Conservation (phyloP, 2,888 invertebrate genomes). For the Ferrisia virgata region DNA sequence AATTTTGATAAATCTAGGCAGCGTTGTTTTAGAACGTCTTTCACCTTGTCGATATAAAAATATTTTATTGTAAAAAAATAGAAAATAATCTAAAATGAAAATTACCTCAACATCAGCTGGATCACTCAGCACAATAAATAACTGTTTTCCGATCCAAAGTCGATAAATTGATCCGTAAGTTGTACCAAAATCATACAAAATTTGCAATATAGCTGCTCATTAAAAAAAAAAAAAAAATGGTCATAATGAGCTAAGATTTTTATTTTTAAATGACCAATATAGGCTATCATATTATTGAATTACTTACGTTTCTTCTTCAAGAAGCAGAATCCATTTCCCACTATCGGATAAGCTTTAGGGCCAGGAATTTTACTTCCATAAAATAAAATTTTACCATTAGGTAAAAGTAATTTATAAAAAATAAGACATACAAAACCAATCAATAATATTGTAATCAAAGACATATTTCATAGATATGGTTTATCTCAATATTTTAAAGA, state of each 20-base stretch:
- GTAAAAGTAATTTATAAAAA: background rate
- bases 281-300: background rate
- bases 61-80: too few relatives aligned
- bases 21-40: too few relatives aligned
- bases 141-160: constrained; percentile 20
- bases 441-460: background rate
- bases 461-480: too few relatives aligned
- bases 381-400: background rate
- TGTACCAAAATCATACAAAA: background rate
- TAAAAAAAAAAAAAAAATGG: background rate
- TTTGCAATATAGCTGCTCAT: background rate
- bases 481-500: too few relatives aligned
- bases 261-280: background rate
- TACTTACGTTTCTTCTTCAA: background rate
- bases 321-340: constrained; percentile 5
- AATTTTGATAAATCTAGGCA: too few relatives aligned
- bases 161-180: constrained; percentile 8
- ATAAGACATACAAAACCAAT: background rate
- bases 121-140: constrained; percentile 11
- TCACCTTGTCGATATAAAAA: too few relatives aligned
- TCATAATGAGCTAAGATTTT: background rate
- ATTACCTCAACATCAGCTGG: constrained; percentile 29
- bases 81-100: background rate
- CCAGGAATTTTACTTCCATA: constrained; percentile 6
- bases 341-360: constrained; percentile 16